phyloP scores from a whole-genome alignment of 2,888 invertebrate species.

The Ormyrus labotus region DNA sequence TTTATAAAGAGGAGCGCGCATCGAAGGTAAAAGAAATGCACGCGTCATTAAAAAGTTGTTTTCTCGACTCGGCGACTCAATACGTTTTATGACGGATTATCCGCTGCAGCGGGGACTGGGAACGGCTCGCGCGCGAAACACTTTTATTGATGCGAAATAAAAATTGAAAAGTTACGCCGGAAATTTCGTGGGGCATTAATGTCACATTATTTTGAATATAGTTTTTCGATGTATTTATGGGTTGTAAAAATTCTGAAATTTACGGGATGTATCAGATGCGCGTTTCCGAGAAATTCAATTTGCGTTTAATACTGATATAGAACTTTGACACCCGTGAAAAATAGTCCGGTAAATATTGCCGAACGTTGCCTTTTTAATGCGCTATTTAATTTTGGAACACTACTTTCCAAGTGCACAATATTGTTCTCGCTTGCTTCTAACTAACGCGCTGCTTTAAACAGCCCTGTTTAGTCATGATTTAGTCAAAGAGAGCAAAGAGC shows the following conservation, averaged over 20 bases:
- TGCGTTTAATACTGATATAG: constrained; percentile 25
- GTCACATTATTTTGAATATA: constrained; percentile 47
- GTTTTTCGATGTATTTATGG: constrained; percentile 42
- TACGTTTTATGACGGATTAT: constrained; percentile 60
- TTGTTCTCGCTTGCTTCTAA: too few species aligned
- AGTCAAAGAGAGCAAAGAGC: not conserved
- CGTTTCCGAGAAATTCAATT: constrained; percentile 50
- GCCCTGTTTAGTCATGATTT: constrained; percentile 19
- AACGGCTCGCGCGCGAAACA: not conserved
- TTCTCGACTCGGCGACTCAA: constrained; percentile 47
- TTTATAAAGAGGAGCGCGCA: constrained; percentile 44
- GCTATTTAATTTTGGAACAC: not conserved
- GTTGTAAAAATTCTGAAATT: constrained; percentile 43
- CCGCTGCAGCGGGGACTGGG: not conserved
- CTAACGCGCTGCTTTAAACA: too few species aligned
- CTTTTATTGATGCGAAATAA: constrained; percentile 45
- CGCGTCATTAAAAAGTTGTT: constrained; percentile 49
- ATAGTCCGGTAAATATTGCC: constrained; percentile 26
- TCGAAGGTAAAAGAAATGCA: constrained; percentile 21
- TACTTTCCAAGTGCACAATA: too few species aligned
- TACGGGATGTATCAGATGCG: constrained; percentile 32
- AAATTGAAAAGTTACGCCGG: constrained; percentile 46
- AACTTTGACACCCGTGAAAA: constrained; percentile 14
- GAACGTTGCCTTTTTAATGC: constrained; percentile 11
- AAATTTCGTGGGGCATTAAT: constrained; percentile 40